Base-by-base conservation (phyloP, 2,888 invertebrate genomes). In the Pyrrhosoma nymphula region DNA sequence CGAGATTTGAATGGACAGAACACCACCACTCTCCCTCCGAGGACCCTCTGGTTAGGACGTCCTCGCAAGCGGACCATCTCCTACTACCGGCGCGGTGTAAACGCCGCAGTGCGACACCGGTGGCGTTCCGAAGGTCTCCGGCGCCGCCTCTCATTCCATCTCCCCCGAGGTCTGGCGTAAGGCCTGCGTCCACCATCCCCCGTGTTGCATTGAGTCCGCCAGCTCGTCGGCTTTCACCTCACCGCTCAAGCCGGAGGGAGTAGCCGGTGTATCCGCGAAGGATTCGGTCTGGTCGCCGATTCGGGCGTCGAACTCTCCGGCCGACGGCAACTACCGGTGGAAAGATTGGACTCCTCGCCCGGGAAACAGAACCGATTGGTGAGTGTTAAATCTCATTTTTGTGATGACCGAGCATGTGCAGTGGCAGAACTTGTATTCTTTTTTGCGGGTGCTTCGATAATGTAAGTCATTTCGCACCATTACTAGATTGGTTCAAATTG, bases 11-110 rank as follows among this genome's bases (percentile, higher is more conserved):
- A 82, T 82, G 82, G 82, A 82, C 82, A 12, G 60, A 47, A 60
- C 60, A 60, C 16, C 60, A 18, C 82, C 60, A 82, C 82, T 82
- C 82, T 35, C 30, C 82, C 35, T 82, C 82, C 14, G 35, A 82
- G 82, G 82, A 82, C 82, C 82, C 82, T 82, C 82, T 82, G 82
- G 82, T 82, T 82, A 82, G 16, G 82, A 82, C 82, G 82, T 82
- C 82, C 82, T 82, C 82, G 12, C 30, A n/a, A 26, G 82, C 30
- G 14, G 26, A 14, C 30, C 82, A 30, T 12, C 30, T 35, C 12
- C 16, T 14, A 16, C 30, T 10, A 18, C 30, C 30, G 82, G 30
- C 14, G 35, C 35, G 30, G 82, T 26, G 30, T 35, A 3, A 26
- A 23, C 82, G 82, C 82, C 82, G 35, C 82, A 18, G 82, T 82